phyloP scores from a whole-genome alignment of 2,888 invertebrate species.

The Cephonodes hylas region DNA sequence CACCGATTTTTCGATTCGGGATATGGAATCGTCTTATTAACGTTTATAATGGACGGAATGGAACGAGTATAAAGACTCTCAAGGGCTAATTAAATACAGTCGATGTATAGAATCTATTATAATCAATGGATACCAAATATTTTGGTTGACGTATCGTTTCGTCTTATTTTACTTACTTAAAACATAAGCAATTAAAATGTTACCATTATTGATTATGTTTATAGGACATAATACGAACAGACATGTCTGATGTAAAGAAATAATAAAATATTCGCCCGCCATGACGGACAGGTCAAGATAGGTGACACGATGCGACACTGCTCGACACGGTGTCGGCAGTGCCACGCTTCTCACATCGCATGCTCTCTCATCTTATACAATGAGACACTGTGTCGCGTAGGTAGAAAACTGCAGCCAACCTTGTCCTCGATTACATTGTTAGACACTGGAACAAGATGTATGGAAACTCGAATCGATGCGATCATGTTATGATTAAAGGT shows the following conservation, averaged over 20 bases:
- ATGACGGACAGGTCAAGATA: conserved; percentile 2
- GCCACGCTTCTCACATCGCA: neutral
- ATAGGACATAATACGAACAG: neutral
- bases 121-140: neutral
- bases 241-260: neutral
- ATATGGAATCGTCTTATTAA: neutral
- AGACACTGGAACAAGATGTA: conserved; percentile 15
- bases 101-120: neutral
- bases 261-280: neutral
- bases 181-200: neutral
- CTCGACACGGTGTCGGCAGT: neutral
- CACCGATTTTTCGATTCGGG: neutral
- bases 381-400: conserved; percentile 9
- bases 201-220: neutral
- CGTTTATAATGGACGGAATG: neutral
- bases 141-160: neutral
- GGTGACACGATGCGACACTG: neutral
- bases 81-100: neutral
- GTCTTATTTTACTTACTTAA: neutral
- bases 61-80: neutral
- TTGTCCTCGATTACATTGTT: conserved; percentile 18
- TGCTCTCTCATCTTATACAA: conserved; percentile 4
- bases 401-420: conserved; percentile 14
- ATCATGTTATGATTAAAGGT: conserved; percentile 12
- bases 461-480: conserved; percentile 11